These are phyloP conservation scores for Limnephilus marmoratus DNA, from an alignment of 2,888 invertebrate genomes.

Conservation along the genomic window DNA sequence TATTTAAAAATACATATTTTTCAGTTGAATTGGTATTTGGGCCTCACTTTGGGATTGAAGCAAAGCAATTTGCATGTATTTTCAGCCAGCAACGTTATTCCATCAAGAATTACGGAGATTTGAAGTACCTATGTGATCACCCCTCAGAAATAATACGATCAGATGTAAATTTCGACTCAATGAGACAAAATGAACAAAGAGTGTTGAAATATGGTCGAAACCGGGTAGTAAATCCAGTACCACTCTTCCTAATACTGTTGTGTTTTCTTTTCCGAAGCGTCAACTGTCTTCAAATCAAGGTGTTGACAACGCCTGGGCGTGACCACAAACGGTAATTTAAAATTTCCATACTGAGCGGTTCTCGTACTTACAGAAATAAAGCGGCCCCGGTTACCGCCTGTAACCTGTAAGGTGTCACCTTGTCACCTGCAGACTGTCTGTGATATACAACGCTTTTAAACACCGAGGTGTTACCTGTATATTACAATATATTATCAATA, in stretches of 20 bases:
- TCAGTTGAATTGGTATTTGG: no score
- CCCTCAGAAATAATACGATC: no score
- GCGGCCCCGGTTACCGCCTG: neutral
- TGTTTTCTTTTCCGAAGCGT: neutral
- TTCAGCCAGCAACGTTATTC: no score
- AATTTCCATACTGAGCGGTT: conserved; percentile 2
- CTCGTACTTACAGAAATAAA: neutral
- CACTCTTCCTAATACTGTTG: neutral
- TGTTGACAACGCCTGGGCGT: neutral
- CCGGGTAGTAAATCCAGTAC: neutral
- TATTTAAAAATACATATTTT: no score
- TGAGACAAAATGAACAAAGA: neutral
- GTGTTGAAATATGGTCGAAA: neutral
- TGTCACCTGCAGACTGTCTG: neutral
- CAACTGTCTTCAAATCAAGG: neutral
- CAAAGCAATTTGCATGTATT: no score
- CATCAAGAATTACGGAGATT: no score
- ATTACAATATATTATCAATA: neutral
- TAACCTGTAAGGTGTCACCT: conserved; percentile 2
- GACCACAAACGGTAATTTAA: neutral
- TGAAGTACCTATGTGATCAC: no score
- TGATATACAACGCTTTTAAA: neutral
- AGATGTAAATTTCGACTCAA: neutral
- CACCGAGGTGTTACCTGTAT: neutral
- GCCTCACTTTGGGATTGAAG: no score